Percentiles rank a stretch among this genome's conserved stretches.
phyloP scores from a whole-genome alignment of 2,113 vertebrate species.

The Neolamprologus devosi region DNA sequence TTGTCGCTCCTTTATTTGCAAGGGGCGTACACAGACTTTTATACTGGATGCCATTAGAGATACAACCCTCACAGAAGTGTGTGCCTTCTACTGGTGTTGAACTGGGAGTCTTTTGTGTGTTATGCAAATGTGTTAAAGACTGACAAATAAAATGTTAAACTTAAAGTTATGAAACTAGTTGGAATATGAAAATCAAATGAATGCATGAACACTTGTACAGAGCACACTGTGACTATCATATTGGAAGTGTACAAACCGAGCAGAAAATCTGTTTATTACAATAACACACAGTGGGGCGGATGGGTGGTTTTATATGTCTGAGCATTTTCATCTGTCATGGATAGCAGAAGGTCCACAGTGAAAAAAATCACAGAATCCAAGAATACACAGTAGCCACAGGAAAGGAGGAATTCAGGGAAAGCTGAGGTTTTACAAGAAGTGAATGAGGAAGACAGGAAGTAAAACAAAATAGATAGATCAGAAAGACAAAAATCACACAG shows the following conservation, averaged over 20 bases:
- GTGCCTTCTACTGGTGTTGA: background rate
- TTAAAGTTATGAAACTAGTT: background rate
- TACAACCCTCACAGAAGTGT: background rate
- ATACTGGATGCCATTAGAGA: background rate
- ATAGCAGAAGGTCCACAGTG: background rate
- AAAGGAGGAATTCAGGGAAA: background rate
- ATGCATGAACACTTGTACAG: background rate
- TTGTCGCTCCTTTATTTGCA: fast-evolving
- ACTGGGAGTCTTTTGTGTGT: background rate
- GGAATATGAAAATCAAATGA: background rate
- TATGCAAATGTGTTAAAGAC: background rate
- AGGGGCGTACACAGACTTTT: background rate
- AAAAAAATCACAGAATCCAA: background rate
- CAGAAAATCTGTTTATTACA: background rate
- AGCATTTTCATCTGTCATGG: background rate
- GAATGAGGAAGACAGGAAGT: background rate
- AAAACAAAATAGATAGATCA: background rate
- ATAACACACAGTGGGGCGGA: background rate
- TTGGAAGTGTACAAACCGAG: background rate
- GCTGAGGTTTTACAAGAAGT: background rate
- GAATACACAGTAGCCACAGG: background rate
- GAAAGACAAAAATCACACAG: background rate
- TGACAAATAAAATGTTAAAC: background rate
- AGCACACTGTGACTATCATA: background rate
- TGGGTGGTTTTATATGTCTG: background rate